Evolutionary conservation across 2,888 invertebrate species (phyloP), one percentile per base, ranked within the genome.

Genomic region (Phengaris arion): DNA sequence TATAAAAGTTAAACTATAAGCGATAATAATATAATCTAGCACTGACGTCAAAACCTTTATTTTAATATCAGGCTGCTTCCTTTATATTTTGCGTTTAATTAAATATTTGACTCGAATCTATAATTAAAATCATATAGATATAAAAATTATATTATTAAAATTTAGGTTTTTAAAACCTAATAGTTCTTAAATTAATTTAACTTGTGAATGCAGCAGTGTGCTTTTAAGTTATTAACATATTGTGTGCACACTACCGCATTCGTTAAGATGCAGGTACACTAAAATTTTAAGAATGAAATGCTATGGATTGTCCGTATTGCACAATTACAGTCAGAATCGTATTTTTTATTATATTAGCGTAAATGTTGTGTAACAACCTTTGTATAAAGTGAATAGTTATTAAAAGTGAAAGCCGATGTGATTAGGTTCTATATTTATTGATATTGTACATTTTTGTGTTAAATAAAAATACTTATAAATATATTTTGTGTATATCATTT

Each of bases 391-490:
- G 82, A 86, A 86, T 84, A 83, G 83, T 87, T 86, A 88, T 84
- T 81, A 85, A 83, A 85, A 87, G 90, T 91, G 91, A 91, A 89
- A 90, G 85, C 88, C 85, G 86, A 92, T 86, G 88, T 90, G 89
- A 92, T 87, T 86, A 83, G 80, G 79, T 82, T 84, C 83, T 91
- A 92, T 92, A 91, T 93, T 92, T 93, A 92, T 92, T 92, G 89
- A 92, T 90, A 92, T 88, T 92, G 89, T 92, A 92, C 91, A 92
- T 92, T 89, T 88, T 93, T 93, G 91, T 92, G 92, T 93, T 93
- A 87, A 85, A 92, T 92, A 91, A 92, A 93, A 93, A 87, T 84
- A 82, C 87, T 84, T 87, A 85, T 89, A 87, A 83, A 78, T 77
- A 80, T 64, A 78, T 78, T 64, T 57, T 54, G 76, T 70, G 77